phyloP scores from a whole-genome alignment of 2,797 vertebrate genomes.

The Paramormyrops hopkinsi region DNA sequence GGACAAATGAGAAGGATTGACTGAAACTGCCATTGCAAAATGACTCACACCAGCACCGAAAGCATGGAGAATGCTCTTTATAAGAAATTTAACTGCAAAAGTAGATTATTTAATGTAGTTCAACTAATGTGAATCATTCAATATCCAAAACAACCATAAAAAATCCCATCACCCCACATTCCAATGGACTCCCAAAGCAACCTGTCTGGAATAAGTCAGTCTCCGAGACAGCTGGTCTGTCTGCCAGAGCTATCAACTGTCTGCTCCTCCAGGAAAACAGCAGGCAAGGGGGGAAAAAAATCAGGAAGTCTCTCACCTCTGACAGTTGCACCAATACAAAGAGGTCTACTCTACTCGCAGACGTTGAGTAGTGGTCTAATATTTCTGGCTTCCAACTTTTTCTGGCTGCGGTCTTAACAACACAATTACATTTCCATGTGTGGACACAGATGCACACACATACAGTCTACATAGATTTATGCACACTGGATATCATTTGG shows the following conservation, averaged over 20 bases:
- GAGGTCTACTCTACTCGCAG: background rate
- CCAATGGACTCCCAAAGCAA: slow-evolving; percentile 43
- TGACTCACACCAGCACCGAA: background rate
- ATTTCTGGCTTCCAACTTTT: background rate
- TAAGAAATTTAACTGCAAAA: background rate
- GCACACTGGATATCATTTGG: slow-evolving; percentile 4
- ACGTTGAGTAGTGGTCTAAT: background rate
- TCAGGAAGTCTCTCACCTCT: slow-evolving; percentile 26
- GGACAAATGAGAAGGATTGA: background rate
- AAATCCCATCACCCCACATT: slow-evolving; percentile 35
- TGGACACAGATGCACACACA: slow-evolving; percentile 11
- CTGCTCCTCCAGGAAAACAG: slow-evolving; percentile 42
- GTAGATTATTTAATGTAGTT: background rate
- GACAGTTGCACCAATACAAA: slow-evolving; percentile 18
- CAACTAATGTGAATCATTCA: background rate
- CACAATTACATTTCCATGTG: background rate
- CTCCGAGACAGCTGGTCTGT: slow-evolving; percentile 56
- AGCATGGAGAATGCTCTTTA: background rate
- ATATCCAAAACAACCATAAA: slow-evolving; percentile 26
- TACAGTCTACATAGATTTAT: slow-evolving; percentile 30
- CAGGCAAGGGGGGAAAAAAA: slow-evolving; percentile 38
- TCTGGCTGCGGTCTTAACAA: background rate
- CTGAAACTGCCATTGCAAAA: background rate
- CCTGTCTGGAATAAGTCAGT: slow-evolving; percentile 56
- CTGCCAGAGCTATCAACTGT: slow-evolving; percentile 50